Base-by-base conservation (phyloP, 2,888 invertebrate genomes). In the Bibio marci region DNA sequence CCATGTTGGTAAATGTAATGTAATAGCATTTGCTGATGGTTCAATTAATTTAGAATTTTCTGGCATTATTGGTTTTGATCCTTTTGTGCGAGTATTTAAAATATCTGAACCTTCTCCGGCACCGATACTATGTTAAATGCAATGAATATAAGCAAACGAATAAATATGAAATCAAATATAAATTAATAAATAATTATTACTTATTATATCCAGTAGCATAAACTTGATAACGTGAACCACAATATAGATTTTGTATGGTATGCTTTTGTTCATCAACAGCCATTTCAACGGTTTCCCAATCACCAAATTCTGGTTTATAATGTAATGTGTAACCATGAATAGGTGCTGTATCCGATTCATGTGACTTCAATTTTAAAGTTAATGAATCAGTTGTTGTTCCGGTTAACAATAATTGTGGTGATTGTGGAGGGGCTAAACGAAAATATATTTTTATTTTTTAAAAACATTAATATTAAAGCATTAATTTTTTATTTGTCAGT, bases 241-340 rank as follows among this genome's bases (percentile, higher is more conserved):
- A 94, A 63, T 83, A 77, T 43, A 94, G 64, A 55, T 80, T 83
- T 51, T 88, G 87, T 47, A 92, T 69, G 15, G 85, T 83, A 58
- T 83, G 81, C 38, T 83, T 86, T 50, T 79, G 80, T 22, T 79
- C 77, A 49, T 75, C 77, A 47, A 80, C 74, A 26, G 78, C 71
- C 40, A 76, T 77, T 65, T 86, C 83, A 42, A 80, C 76, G 8
- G 82, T 85, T 63, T 86, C 85, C 90, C 90, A 91, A 54, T 88
- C 87, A 14, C 90, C 90, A 54, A 90, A 91, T 61, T 92, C 91
- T 40, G 88, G 88, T 57, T 91, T 91, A 66, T 86, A 90, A 56
- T 86, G 85, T 45, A 94, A 71, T 22, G 85, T 85, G 63, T 90
- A 90, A 1, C 92, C 91, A 50, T 87, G 86, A 46, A 88, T 76